Percentiles rank a stretch among this genome's conserved stretches.
Evolutionary conservation across 2,888 invertebrate species (phyloP).

Genomic region (Leptinotarsa peninsularis): DNA sequence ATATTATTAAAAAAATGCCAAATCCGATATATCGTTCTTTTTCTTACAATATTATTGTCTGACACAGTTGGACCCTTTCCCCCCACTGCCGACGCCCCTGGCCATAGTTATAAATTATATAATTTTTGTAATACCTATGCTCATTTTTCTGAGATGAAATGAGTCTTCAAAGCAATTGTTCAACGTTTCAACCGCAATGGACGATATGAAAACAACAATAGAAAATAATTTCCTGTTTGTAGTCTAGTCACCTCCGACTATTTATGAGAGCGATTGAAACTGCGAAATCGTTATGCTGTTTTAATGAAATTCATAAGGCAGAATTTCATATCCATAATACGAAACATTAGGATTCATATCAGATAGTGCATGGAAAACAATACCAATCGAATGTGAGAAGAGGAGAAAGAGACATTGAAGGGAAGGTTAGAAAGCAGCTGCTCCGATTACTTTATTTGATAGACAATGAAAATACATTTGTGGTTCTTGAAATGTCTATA

Average conservation of each 20-base stretch:
- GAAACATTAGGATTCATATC: slow-evolving; percentile 10
- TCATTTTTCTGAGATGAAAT: too few species aligned
- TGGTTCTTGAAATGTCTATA: neutral
- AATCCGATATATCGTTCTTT: too few species aligned
- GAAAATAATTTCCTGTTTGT: neutral
- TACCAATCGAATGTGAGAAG: neutral
- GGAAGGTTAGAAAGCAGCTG: neutral
- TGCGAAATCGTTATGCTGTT: neutral
- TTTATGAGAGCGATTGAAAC: neutral
- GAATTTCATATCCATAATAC: slow-evolving; percentile 9
- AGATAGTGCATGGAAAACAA: neutral
- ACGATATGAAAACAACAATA: neutral
- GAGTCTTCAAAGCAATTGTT: too few species aligned
- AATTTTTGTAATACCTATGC: too few species aligned
- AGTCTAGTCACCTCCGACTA: neutral
- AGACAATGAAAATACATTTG: neutral
- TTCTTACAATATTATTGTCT: too few species aligned
- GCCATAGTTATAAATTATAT: too few species aligned
- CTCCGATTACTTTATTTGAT: neutral
- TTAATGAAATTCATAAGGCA: neutral
- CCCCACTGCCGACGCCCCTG: too few species aligned
- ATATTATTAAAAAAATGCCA: too few species aligned
- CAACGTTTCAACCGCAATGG: too few species aligned
- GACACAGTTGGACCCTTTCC: too few species aligned
- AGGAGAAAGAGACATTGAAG: neutral